phyloP scores from a whole-genome alignment of 2,113 vertebrate species.

The Heloderma charlesbogerti region DNA sequence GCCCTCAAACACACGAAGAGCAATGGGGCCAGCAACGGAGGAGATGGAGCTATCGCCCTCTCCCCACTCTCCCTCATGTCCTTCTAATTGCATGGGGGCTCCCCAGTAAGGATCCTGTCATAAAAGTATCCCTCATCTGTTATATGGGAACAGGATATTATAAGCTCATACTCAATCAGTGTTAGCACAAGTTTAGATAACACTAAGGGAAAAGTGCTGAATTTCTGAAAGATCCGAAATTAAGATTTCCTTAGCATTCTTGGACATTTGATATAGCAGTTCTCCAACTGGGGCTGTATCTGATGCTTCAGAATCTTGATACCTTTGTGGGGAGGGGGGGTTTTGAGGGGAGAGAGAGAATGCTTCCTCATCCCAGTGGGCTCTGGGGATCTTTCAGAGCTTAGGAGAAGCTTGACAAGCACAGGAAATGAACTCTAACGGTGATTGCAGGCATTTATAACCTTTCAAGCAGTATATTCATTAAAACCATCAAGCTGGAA shows the following conservation, averaged over 20 bases:
- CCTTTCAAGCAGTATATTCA: constrained; percentile 35
- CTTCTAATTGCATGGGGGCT: too few species aligned
- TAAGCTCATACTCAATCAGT: too few species aligned
- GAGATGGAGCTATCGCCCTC: too few species aligned
- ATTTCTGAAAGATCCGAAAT: background rate
- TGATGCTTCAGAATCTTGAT: background rate
- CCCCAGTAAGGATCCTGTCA: background rate
- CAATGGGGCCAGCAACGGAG: too few species aligned
- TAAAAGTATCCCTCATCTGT: background rate
- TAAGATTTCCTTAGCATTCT: background rate
- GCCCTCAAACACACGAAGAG: too few species aligned
- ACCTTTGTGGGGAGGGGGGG: too few species aligned
- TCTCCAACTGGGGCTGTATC: background rate
- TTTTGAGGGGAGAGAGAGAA: background rate
- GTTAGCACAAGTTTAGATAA: background rate
- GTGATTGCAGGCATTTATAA: constrained; percentile 6
- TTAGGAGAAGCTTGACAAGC: constrained; percentile 11
- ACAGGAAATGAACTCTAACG: background rate
- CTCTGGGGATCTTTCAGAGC: constrained; percentile 15
- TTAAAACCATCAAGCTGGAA: background rate
- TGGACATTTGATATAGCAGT: background rate
- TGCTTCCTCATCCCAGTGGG: background rate
- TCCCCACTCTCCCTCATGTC: too few species aligned
- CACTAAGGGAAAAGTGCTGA: background rate
- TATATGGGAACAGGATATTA: background rate